These are phyloP conservation scores for Exephanes ischioxanthus DNA, from an alignment of 2,888 invertebrate genomes.

Conservation along the genomic window DNA sequence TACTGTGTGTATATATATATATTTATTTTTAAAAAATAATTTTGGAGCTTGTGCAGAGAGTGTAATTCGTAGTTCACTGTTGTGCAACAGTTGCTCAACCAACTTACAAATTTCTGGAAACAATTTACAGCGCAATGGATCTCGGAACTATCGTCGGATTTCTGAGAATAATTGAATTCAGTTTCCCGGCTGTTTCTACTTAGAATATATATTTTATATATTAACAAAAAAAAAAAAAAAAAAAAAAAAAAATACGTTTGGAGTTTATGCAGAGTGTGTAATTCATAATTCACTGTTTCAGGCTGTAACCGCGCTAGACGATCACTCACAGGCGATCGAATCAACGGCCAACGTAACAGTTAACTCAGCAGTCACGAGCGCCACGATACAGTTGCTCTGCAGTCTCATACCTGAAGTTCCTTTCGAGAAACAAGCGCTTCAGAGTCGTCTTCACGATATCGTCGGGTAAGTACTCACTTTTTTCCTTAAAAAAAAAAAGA, in stretches of 20 bases:
- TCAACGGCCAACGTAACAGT: constrained; percentile 77
- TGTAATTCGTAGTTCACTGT: constrained; percentile 38
- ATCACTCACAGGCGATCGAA: constrained; percentile 80
- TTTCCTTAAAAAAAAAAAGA: not conserved
- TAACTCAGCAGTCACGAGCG: constrained; percentile 85
- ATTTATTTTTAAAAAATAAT: not conserved
- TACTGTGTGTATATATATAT: not conserved
- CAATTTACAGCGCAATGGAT: constrained; percentile 13
- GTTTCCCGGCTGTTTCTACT: not conserved
- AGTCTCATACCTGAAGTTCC: constrained; percentile 85
- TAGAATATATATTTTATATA: not conserved
- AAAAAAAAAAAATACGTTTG: not conserved
- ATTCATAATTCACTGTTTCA: constrained; percentile 63
- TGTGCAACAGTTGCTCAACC: constrained; percentile 57
- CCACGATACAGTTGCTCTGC: constrained; percentile 86
- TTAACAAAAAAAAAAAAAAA: too few relatives aligned
- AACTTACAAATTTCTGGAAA: constrained; percentile 78
- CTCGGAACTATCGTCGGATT: not conserved
- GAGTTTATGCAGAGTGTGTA: not conserved
- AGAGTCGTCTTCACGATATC: constrained; percentile 86
- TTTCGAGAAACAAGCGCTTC: constrained; percentile 83
- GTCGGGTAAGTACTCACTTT: constrained; percentile 85
- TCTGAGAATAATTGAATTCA: not conserved
- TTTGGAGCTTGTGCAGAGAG: not conserved
- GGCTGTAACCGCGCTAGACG: constrained; percentile 80